Conservation (phyloP, 2,797 vertebrate species). For the Megaceryle alcyon region DNA sequence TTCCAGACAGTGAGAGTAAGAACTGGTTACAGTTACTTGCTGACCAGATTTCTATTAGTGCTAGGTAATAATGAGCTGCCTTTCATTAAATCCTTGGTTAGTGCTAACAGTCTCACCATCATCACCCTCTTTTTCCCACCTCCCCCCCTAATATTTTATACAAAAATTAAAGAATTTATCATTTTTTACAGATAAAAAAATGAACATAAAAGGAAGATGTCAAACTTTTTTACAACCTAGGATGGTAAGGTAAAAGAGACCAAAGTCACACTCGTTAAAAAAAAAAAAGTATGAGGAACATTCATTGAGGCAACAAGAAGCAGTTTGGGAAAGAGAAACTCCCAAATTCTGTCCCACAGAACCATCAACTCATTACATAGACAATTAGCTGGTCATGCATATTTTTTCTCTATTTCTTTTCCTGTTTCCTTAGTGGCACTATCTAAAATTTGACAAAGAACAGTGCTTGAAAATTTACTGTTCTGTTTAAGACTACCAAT, state of each 20-base stretch:
- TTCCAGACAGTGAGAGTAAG: neutral
- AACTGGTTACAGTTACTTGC: neutral
- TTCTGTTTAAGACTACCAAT: neutral
- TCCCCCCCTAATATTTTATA: neutral
- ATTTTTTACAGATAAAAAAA: neutral
- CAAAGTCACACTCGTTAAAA: neutral
- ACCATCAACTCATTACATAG: neutral
- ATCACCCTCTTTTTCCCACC: neutral
- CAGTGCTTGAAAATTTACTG: neutral
- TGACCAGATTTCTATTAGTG: neutral
- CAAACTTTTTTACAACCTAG: neutral
- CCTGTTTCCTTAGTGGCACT: neutral
- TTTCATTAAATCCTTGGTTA: neutral
- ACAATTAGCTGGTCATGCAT: neutral
- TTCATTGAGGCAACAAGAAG: neutral
- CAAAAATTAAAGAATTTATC: neutral
- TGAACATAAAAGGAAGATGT: neutral
- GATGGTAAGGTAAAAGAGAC: neutral
- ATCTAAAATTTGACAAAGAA: neutral
- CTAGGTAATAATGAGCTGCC: neutral
- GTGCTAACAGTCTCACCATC: neutral
- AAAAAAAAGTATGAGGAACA: neutral
- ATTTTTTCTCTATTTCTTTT: neutral
- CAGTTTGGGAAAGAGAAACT: neutral
- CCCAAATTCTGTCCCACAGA: neutral